phyloP scores from a whole-genome alignment of 1,140 invertebrate species.

The Nilaparvata lugens region DNA sequence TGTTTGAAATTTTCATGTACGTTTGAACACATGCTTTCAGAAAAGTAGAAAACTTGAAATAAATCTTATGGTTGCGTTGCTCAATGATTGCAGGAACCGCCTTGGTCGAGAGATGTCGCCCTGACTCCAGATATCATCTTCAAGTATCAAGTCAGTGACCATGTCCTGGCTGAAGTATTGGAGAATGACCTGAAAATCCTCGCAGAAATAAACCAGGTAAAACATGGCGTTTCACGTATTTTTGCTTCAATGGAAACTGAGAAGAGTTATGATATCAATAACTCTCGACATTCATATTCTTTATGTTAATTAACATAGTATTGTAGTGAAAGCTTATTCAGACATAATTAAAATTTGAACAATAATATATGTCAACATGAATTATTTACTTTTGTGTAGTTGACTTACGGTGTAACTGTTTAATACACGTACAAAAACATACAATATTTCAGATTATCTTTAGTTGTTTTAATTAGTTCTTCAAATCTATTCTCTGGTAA shows the following conservation, averaged over 20 bases:
- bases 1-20: no score
- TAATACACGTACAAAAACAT: no score
- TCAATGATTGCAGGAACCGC: constrained; percentile 38
- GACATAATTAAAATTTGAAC: background rate
- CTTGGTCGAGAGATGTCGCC: constrained; percentile 52
- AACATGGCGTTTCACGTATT: constrained; percentile 1
- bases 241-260: background rate
- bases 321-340: background rate
- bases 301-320: background rate
- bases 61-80: background rate
- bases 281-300: background rate
- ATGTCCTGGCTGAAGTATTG: constrained; percentile 52
- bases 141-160: constrained; percentile 52
- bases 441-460: no score
- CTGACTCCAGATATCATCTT: constrained; percentile 56
- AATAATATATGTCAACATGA: background rate
- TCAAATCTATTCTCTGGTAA: no score
- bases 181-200: constrained; percentile 49
- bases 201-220: constrained; percentile 45
- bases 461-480: no score
- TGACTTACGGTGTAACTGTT: no score
- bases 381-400: background rate
- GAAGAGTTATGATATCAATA: background rate
- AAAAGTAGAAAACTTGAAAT: no score
- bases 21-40: no score